A percentile compares a stretch with the other conserved stretches of the same genome.
phyloP scores from a whole-genome alignment of 1,140 invertebrate species.

The Drosophila bocqueti region DNA sequence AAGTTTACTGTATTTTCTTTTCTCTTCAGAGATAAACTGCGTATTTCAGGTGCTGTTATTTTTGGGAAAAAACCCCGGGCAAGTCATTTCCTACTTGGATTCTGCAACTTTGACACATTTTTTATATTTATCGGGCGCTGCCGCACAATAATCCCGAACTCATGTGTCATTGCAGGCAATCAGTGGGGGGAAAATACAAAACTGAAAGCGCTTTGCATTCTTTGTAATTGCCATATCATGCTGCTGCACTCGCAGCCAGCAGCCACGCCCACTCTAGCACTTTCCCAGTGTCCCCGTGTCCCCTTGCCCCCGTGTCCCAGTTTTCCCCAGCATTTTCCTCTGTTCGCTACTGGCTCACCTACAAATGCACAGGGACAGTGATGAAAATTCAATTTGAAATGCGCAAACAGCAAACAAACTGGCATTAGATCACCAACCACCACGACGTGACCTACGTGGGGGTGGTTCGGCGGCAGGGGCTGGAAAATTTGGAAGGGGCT shows the following conservation, averaged over 20 bases:
- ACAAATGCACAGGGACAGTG: slow-evolving; percentile 8
- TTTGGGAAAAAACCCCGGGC: not conserved
- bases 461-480: not conserved
- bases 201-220: slow-evolving; percentile 28
- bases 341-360: slow-evolving; percentile 2
- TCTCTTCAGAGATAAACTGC: not conserved
- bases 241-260: slow-evolving; percentile 19
- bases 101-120: slow-evolving; percentile 35
- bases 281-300: not conserved
- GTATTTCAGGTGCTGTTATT: not conserved
- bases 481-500: not conserved
- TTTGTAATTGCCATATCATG: slow-evolving; percentile 40
- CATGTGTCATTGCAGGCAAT: slow-evolving; percentile 34
- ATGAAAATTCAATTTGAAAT: slow-evolving; percentile 53
- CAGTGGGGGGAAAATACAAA: slow-evolving; percentile 10
- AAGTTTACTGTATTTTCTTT: not conserved
- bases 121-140: not conserved
- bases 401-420: slow-evolving; percentile 53
- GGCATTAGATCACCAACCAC: slow-evolving; percentile 21
- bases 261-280: slow-evolving; percentile 1
- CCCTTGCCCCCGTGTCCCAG: not conserved
- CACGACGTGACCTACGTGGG: slow-evolving; percentile 5
- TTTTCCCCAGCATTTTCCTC: not conserved
- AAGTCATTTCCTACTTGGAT: slow-evolving; percentile 30
- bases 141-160: slow-evolving; percentile 19